Evolutionary conservation across 2,888 invertebrate genomes (phyloP), one percentile per base, ranked within the genome.

Genomic region (Carterocephalus palaemon): DNA sequence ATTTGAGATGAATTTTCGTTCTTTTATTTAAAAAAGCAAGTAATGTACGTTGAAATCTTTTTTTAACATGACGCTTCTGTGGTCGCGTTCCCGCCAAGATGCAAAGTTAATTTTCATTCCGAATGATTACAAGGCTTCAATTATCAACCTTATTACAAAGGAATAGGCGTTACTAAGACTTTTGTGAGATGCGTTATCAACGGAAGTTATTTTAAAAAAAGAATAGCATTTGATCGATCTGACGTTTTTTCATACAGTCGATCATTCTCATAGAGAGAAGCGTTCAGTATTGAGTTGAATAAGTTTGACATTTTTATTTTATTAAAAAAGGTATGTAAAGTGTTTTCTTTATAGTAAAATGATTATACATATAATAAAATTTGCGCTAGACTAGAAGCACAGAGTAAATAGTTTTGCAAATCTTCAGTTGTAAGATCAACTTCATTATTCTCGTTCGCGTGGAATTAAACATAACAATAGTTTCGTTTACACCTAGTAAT

Each of bases 191-290:
- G 12, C 4, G 13, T n/a, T 8, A 45, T 1, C 33, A 24, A 34
- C 20, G 5, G 23, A 16, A 26, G 31, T 19, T n/a, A 20, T 34
- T 34, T 40, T 49, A 46, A 42, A 52, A 52, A 49, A 53, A 52
- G 49, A 49, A 49, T 46, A 29, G 15, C 17, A 28, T 32, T 32
- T 17, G 15, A 34, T 34, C 22, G 24, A 15, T 41, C 41, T 17
- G 41, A 41, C 19, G 23, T 23, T 32, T 41, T 24, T 33, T 16
- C 32, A 22, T 38, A 23, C 24, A 41, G 41, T 41, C 12, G 16
- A 40, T 15, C 31, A 31, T 22, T 22, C 16, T 31, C 29, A 6
- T 22, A 23, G 40, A 39, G 20, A 23, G 31, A 23, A 31, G 31
- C n/a, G n/a, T n/a, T n/a, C n/a, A n/a, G n/a, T n/a, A n/a, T n/a